A percentile compares a stretch with the other conserved stretches of the same genome.
Evolutionary conservation across 2,888 invertebrate genomes (phyloP).

Genomic region (Sepioteuthis lessoniana): DNA sequence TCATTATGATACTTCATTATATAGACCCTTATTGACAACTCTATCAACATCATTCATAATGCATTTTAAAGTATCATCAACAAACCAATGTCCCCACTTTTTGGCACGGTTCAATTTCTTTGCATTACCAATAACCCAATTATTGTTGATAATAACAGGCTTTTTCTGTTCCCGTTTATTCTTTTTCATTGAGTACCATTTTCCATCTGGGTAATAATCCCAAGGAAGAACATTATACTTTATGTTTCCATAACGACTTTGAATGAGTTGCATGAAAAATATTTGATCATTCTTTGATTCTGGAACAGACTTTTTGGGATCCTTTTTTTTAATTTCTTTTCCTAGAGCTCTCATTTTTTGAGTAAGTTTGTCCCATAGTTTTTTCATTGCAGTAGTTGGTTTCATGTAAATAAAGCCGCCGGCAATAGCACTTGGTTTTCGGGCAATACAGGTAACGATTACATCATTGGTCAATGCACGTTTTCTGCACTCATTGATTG

Average conservation of each 20-base stretch:
- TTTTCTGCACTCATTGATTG: constrained; percentile 56
- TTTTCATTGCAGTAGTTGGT: constrained; percentile 56
- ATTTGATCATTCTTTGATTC: constrained; percentile 63
- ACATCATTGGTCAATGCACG: constrained; percentile 55
- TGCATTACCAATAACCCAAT: constrained; percentile 61
- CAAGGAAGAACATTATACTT: constrained; percentile 56
- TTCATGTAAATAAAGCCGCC: constrained; percentile 63
- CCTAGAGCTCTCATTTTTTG: constrained; percentile 55
- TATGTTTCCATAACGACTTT: constrained; percentile 54
- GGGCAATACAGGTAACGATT: constrained; percentile 57
- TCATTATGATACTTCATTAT: not conserved
- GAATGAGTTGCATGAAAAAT: constrained; percentile 57
- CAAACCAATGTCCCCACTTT: constrained; percentile 66
- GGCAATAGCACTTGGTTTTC: constrained; percentile 54
- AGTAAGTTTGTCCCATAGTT: constrained; percentile 59
- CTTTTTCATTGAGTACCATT: constrained; percentile 59
- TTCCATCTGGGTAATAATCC: constrained; percentile 61
- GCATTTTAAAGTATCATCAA: constrained; percentile 53
- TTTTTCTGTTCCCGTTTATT: constrained; percentile 51
- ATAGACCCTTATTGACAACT: constrained; percentile 40
- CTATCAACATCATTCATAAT: constrained; percentile 47
- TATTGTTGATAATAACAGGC: constrained; percentile 63
- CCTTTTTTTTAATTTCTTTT: constrained; percentile 53
- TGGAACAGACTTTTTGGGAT: constrained; percentile 54
- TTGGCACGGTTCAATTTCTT: constrained; percentile 60